phyloP scores from a whole-genome alignment of 2,113 vertebrate species.

The Oxyura jamaicensis region DNA sequence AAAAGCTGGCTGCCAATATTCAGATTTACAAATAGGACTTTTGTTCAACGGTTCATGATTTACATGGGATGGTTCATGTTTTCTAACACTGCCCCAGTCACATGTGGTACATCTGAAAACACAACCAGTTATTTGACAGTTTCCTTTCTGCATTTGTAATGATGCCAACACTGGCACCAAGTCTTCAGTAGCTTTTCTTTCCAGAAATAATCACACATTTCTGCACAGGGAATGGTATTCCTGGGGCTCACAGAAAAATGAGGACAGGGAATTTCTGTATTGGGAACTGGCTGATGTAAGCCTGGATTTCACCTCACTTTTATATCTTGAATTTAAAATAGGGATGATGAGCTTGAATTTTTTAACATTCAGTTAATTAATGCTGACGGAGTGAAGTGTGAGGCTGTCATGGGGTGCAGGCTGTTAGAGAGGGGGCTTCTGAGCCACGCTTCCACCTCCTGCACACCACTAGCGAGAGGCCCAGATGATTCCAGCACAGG shows the following conservation, averaged over 20 bases:
- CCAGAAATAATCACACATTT: constrained; percentile 45
- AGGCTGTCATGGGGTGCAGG: accelerated
- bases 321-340: not conserved
- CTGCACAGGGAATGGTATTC: not conserved
- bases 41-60: constrained; percentile 65
- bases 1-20: constrained; percentile 59
- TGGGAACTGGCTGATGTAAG: not conserved
- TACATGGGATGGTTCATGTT: constrained; percentile 75
- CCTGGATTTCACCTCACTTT: not conserved
- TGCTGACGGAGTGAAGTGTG: too few species aligned
- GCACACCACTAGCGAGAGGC: not conserved
- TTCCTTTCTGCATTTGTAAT: constrained; percentile 59
- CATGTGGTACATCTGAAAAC: constrained; percentile 75
- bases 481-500: not conserved
- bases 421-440: not conserved
- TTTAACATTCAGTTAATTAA: not conserved
- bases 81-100: constrained; percentile 69
- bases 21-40: constrained; percentile 67
- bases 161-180: constrained; percentile 48
- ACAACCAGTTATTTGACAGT: constrained; percentile 70
- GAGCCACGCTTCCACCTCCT: not conserved
- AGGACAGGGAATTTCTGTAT: not conserved
- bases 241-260: not conserved
- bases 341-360: not conserved
- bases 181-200: constrained; percentile 60